Base-by-base conservation (phyloP, 64 coral and sea anemone genomes). In the Porites australiensis region DNA sequence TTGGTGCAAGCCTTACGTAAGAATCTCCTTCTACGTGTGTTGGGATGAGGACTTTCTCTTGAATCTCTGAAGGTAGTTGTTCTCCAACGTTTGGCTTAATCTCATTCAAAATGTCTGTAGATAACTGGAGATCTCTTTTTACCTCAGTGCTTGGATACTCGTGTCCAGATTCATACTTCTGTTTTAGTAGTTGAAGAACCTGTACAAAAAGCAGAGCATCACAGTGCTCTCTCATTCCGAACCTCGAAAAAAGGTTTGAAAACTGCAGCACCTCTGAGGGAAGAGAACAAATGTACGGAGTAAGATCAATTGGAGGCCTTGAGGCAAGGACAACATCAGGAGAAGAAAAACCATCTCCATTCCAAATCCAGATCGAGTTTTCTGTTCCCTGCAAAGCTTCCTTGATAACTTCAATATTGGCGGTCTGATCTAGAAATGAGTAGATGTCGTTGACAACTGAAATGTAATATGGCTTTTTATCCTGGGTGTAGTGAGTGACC, bases 271-370 rank as follows among this genome's bases (percentile, higher is more conserved):
- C 57, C 51, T 97, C 92, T 61, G 46, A 66, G 6, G 95, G 95
- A 64, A 97, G 77, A 5, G 74, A 12, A 22, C 72, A 75, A 16
- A 97, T 68, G 63, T 97, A 91, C 2, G 95, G 95, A 77, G 92
- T 50, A 11, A 97, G 73, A 27, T 94, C 91, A n/a, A 93, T 90
- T 5, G 72, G 65, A 18, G 88, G 50, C 45, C 88, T 94, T 46
- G 87, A 13, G 47, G 69, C 15, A 68, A 97, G 62, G n/a, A 94
- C 44, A 27, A 70, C 66, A 43, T 59, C 10, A 22, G 94, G 77
- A 27, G 77, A 91, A 7, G 88, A 96, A 55, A 99, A 99, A 0
- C 94, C 94, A 16, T 91, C 84, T 79, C 98, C 98, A 86, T 91
- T 96, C 98, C 98, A 99, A 65, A 99, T 64, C 98, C 98, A 99